A percentile compares a stretch with the other conserved stretches of the same genome.
These are phyloP conservation scores for Sitobion miscanthi DNA, from an alignment of 1,140 invertebrate species.

Conservation along the genomic window DNA sequence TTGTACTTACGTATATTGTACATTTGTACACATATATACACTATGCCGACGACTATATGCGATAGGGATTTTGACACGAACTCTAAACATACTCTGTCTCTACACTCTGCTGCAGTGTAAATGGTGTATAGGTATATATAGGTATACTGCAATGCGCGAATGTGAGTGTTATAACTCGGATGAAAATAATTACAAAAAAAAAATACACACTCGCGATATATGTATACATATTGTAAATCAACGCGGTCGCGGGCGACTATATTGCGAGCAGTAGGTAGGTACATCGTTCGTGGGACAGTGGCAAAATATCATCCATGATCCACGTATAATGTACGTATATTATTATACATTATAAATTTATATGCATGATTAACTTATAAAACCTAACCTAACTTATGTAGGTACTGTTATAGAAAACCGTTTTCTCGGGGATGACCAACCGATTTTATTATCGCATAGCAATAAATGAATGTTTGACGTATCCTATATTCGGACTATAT, in stretches of 20 bases:
- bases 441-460: background rate
- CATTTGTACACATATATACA: background rate
- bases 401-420: background rate
- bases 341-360: background rate
- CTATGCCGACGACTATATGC: background rate
- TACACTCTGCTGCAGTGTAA: background rate
- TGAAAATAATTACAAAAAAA: background rate
- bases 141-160: background rate
- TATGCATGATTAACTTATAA: no score
- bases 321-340: background rate
- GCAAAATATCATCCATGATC: background rate
- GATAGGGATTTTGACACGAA: constrained; percentile 37
- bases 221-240: background rate
- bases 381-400: background rate
- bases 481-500: no score
- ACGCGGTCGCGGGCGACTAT: background rate
- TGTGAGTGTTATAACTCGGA: background rate
- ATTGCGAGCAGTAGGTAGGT: background rate
- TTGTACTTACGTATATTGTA: background rate
- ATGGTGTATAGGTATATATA: background rate
- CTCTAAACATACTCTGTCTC: background rate
- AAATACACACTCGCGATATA: background rate
- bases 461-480: no score
- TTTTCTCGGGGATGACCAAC: background rate
- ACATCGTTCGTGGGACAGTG: background rate